Percentiles rank a stretch among this genome's conserved stretches.
phyloP scores from a whole-genome alignment of 92 coral and sea anemone genomes.

The Meandrina meandrites region DNA sequence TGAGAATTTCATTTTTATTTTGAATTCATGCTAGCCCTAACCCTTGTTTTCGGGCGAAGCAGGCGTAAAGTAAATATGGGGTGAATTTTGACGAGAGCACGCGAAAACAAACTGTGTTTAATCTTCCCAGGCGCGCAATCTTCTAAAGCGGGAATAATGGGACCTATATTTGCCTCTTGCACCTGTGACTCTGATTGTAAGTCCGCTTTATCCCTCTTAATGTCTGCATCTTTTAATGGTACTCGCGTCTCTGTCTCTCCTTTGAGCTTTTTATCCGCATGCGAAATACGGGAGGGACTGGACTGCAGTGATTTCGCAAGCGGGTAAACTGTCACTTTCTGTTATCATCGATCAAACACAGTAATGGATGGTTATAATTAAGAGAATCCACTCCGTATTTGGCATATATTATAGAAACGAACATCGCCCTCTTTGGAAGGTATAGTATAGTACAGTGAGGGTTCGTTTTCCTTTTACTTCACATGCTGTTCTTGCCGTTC shows the following conservation, averaged over 20 bases:
- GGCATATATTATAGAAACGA: too few species aligned
- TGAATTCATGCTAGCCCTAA: not conserved
- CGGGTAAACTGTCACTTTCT: too few species aligned
- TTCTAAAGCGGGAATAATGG: too few species aligned
- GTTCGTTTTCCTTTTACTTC: not conserved
- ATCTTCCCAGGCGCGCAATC: not conserved
- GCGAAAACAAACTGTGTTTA: too few species aligned
- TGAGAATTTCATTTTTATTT: not conserved
- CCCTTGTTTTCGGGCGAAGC: not conserved
- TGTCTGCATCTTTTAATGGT: not conserved
- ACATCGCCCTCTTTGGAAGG: too few species aligned
- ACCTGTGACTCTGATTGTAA: not conserved
- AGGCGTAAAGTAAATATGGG: not conserved
- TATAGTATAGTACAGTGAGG: too few species aligned
- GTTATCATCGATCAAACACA: too few species aligned
- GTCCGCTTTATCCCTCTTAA: not conserved
- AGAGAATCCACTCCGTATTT: too few species aligned
- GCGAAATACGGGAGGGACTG: not conserved
- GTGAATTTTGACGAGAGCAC: not conserved
- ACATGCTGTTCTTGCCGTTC: not conserved
- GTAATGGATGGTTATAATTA: too few species aligned
- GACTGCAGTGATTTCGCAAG: not conserved
- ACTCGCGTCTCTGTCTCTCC: not conserved
- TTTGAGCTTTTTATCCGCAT: too few species aligned
- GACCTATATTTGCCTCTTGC: not conserved